These are phyloP conservation scores for Ginglymostoma cirratum DNA, from an alignment of 2,113 vertebrate genomes.

Conservation along the genomic window DNA sequence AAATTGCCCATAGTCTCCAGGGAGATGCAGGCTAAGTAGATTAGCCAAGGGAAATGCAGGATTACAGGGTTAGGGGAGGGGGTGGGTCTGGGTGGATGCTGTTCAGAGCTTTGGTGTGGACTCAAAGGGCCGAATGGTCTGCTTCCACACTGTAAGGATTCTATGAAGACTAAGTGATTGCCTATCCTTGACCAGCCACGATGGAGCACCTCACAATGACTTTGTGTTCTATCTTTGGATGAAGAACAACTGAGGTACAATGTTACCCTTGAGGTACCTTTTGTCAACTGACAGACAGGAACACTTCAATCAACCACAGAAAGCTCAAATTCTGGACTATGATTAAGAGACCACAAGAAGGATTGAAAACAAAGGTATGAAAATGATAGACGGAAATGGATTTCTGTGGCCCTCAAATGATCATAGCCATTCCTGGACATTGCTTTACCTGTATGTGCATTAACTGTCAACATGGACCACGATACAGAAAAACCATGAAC, in stretches of 20 bases:
- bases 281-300: neutral
- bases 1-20: too few relatives aligned
- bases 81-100: too few relatives aligned
- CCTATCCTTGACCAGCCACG: neutral
- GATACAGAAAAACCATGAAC: neutral
- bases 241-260: neutral
- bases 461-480: neutral
- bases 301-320: neutral
- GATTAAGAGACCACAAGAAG: neutral
- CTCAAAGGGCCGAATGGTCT: too few relatives aligned
- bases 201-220: neutral
- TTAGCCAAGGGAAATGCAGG: too few relatives aligned
- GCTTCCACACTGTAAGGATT: too few relatives aligned
- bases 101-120: too few relatives aligned
- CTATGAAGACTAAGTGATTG: too few relatives aligned
- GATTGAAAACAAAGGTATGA: neutral
- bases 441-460: neutral
- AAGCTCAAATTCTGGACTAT: neutral
- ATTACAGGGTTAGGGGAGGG: too few relatives aligned
- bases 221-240: neutral
- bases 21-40: too few relatives aligned
- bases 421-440: neutral
- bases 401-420: neutral
- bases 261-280: neutral
- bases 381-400: neutral